These are phyloP conservation scores for Sicus ferrugineus DNA, from an alignment of 2,888 invertebrate genomes.

Conservation along the genomic window DNA sequence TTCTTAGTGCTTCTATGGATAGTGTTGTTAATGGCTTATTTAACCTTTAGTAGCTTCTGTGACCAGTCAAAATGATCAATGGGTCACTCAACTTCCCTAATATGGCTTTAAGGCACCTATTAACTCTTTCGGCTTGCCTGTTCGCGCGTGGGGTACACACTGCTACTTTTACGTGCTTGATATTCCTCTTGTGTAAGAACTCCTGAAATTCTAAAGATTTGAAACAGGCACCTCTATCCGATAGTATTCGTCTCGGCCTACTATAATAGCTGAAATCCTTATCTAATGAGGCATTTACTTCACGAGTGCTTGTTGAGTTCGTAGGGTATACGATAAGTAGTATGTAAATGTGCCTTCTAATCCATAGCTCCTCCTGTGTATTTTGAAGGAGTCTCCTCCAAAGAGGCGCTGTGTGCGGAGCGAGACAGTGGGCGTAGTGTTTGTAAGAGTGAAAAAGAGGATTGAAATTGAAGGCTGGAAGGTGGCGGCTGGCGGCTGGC, in stretches of 20 bases:
- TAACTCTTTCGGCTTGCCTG: slow-evolving; percentile 12
- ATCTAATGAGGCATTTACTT: not conserved
- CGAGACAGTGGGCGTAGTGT: too few species aligned
- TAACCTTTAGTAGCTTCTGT: slow-evolving; percentile 1
- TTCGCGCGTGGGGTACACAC: slow-evolving; percentile 27
- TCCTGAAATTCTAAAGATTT: slow-evolving; percentile 2
- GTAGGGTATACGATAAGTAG: slow-evolving; percentile 37
- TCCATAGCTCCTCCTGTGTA: too few species aligned
- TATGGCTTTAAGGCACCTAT: slow-evolving; percentile 15
- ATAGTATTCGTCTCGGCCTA: not conserved
- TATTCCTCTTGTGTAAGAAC: slow-evolving; percentile 13
- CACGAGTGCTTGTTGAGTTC: slow-evolving; percentile 16
- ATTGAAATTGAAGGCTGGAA: too few species aligned
- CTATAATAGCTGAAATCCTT: not conserved
- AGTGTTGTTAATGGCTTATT: slow-evolving; percentile 31
- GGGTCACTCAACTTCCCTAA: slow-evolving; percentile 12
- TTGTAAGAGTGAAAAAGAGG: too few species aligned
- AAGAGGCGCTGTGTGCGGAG: too few species aligned
- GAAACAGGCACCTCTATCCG: not conserved
- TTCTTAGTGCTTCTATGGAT: slow-evolving; percentile 3
- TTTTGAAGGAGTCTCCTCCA: too few species aligned
- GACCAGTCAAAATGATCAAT: slow-evolving; percentile 22
- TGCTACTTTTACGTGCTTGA: slow-evolving; percentile 27
- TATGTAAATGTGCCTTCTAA: too few species aligned
- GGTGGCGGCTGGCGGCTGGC: too few species aligned